These are phyloP conservation scores for Ormyrus thymus DNA, from an alignment of 2,888 invertebrate species.

Conservation along the genomic window DNA sequence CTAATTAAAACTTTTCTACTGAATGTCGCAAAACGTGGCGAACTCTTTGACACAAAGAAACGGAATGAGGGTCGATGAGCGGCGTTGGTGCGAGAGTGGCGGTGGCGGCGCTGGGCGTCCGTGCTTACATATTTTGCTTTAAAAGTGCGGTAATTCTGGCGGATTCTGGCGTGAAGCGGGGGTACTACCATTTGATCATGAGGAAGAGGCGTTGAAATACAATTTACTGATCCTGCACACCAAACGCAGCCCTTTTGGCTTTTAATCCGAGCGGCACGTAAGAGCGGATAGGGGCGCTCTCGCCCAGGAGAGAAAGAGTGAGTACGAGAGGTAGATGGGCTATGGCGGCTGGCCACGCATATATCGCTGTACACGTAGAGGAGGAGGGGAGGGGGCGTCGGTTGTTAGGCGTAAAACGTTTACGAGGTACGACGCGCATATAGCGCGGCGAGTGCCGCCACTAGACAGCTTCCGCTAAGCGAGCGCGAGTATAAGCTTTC, in stretches of 20 bases:
- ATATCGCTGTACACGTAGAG: conserved; percentile 17
- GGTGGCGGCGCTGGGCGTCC: too few species aligned
- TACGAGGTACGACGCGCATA: conserved; percentile 58
- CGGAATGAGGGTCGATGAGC: too few species aligned
- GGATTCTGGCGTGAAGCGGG: too few species aligned
- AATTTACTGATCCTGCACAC: conserved; percentile 62
- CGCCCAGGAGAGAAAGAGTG: background rate
- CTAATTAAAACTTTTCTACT: too few species aligned
- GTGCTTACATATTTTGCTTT: too few species aligned
- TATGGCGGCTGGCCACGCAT: background rate
- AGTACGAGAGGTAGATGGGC: conserved; percentile 18
- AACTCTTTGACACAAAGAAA: too few species aligned
- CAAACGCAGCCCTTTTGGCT: background rate
- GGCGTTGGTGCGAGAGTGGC: too few species aligned
- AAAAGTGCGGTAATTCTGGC: too few species aligned
- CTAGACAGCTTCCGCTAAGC: conserved; percentile 5
- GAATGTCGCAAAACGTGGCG: too few species aligned
- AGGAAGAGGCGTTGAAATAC: conserved; percentile 1
- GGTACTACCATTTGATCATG: too few species aligned
- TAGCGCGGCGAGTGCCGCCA: background rate
- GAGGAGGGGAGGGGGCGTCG: background rate
- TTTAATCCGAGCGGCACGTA: background rate
- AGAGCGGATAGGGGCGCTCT: background rate
- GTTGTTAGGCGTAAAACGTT: conserved; percentile 61
- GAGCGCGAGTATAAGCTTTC: background rate